Evolutionary conservation across 2,797 vertebrate genomes (phyloP).

Genomic region (Megalops cyprinoides): DNA sequence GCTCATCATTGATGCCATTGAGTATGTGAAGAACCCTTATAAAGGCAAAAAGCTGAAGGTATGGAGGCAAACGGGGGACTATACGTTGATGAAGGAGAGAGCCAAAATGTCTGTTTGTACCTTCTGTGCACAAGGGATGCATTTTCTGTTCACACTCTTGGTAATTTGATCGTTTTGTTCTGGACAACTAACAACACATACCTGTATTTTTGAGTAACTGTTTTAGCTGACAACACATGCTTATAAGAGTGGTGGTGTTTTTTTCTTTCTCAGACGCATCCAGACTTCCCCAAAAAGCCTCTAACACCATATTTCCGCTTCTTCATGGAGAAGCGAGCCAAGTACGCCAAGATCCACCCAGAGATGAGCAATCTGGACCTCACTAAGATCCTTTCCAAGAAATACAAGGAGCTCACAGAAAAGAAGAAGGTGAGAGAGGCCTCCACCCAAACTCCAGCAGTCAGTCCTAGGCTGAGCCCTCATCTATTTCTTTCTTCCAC

Average conservation of each 20-base stretch:
- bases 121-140: not conserved
- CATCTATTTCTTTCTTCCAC: too few species aligned
- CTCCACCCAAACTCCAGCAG: too few species aligned
- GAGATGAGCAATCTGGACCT: constrained; percentile 85
- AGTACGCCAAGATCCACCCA: constrained; percentile 82
- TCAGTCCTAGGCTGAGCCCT: too few species aligned
- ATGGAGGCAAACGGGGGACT: too few species aligned
- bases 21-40: constrained; percentile 80
- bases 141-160: not conserved
- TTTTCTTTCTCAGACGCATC: constrained; percentile 31
- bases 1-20: constrained; percentile 74
- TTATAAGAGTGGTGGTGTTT: not conserved
- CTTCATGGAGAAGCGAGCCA: constrained; percentile 83
- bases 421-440: constrained; percentile 74
- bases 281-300: constrained; percentile 81
- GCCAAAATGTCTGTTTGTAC: too few species aligned
- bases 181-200: not conserved
- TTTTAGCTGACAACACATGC: not conserved
- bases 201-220: not conserved
- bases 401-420: constrained; percentile 81
- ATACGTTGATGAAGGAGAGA: too few species aligned
- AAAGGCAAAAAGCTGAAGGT: constrained; percentile 83
- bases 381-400: constrained; percentile 82
- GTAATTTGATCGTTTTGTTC: not conserved
- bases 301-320: constrained; percentile 81